Conservation (phyloP, 2,888 invertebrate genomes). For the Nemapogon koenigi region DNA sequence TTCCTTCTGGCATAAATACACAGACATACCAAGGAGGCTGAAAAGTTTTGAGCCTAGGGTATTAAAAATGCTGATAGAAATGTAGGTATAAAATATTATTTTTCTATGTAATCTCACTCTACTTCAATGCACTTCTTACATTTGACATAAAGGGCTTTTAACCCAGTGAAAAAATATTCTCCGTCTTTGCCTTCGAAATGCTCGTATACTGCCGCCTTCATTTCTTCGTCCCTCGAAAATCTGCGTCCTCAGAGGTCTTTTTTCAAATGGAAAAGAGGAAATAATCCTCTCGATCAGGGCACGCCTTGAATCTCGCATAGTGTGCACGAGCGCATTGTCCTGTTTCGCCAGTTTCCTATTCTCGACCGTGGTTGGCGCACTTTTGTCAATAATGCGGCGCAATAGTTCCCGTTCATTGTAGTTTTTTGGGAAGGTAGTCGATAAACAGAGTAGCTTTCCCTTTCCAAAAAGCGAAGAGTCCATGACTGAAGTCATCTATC, state of each 20-base stretch:
- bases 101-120: conserved; percentile 7
- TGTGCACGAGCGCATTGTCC: neutral
- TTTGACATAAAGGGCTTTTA: conserved; percentile 8
- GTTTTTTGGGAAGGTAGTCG: too few species aligned
- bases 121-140: neutral
- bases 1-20: too few species aligned
- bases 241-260: conserved; percentile 10
- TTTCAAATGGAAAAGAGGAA: conserved; percentile 12
- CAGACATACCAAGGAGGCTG: too few species aligned
- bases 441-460: too few species aligned
- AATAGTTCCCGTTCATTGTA: too few species aligned
- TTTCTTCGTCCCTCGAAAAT: conserved; percentile 10
- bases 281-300: neutral
- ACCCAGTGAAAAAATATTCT: conserved; percentile 8
- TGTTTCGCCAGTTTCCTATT: too few species aligned
- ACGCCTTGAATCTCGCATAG: neutral
- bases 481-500: too few species aligned
- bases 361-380: too few species aligned
- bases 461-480: too few species aligned
- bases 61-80: conserved; percentile 11
- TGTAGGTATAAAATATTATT: conserved; percentile 8
- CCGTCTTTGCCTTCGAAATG: conserved; percentile 8
- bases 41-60: conserved; percentile 8
- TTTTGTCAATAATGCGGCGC: too few species aligned
- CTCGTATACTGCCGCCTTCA: conserved; percentile 7